Percentiles rank a stretch among this genome's conserved stretches.
Evolutionary conservation across 2,797 vertebrate genomes (phyloP).

Genomic region (Australoheros facetus): DNA sequence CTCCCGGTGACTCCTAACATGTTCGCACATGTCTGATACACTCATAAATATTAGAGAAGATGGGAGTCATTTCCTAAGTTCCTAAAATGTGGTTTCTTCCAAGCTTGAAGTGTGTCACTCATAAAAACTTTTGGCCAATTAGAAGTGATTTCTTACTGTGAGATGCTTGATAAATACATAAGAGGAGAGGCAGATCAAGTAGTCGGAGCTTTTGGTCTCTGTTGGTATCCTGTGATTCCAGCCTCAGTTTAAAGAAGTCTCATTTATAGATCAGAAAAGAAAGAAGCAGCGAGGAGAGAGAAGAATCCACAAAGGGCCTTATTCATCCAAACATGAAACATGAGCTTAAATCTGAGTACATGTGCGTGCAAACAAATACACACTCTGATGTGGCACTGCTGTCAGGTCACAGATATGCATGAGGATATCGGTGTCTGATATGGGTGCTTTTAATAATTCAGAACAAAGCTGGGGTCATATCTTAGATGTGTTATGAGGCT

Average conservation of each 20-base stretch:
- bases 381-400: background rate
- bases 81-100: background rate
- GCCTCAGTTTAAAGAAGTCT: background rate
- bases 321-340: conserved; percentile 28
- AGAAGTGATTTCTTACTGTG: background rate
- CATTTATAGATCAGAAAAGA: conserved; percentile 17
- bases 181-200: background rate
- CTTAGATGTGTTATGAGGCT: conserved; percentile 56
- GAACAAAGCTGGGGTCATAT: conserved; percentile 50
- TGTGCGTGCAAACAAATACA: background rate
- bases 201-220: background rate
- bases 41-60: background rate
- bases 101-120: background rate
- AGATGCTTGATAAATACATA: background rate
- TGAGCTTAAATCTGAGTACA: conserved; percentile 34
- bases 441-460: conserved; percentile 72
- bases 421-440: conserved; percentile 43
- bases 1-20: background rate
- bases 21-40: background rate
- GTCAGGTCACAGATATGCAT: conserved; percentile 28
- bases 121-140: background rate
- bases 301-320: conserved; percentile 18
- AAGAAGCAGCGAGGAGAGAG: background rate
- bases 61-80: background rate
- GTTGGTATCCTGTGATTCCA: conserved; percentile 17